phyloP scores from a whole-genome alignment of 2,113 vertebrate species.

The Sphyrna mokarran region DNA sequence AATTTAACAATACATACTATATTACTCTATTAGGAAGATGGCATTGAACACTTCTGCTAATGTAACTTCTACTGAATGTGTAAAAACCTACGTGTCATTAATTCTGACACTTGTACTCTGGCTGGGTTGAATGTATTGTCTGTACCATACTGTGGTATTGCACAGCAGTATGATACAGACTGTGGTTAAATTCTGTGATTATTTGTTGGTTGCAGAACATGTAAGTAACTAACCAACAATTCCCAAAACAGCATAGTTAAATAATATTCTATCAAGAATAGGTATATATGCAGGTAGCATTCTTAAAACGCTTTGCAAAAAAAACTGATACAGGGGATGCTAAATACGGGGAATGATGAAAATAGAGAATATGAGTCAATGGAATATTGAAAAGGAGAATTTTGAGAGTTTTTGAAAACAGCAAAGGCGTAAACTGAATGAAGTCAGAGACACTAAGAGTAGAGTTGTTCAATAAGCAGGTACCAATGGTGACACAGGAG shows the following conservation, averaged over 20 bases:
- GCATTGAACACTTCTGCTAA: not conserved
- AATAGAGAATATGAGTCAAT: not conserved
- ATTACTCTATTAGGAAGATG: not conserved
- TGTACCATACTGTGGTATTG: not conserved
- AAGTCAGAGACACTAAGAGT: not conserved
- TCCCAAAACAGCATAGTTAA: not conserved
- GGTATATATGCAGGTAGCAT: not conserved
- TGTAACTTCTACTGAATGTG: not conserved
- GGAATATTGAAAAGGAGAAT: not conserved
- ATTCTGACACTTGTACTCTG: not conserved
- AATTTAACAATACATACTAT: not conserved
- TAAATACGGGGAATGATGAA: not conserved
- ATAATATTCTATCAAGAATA: not conserved
- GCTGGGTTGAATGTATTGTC: not conserved
- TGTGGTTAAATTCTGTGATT: not conserved
- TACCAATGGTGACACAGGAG: not conserved
- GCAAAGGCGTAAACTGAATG: not conserved
- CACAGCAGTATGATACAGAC: not conserved
- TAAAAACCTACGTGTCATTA: not conserved
- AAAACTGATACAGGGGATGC: not conserved
- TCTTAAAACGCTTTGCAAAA: not conserved
- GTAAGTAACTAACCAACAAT: not conserved
- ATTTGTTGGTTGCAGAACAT: not conserved
- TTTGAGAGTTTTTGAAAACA: not conserved
- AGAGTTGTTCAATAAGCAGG: not conserved